Conservation (phyloP, 2,113 vertebrate genomes). For the Steatornis caripensis region DNA sequence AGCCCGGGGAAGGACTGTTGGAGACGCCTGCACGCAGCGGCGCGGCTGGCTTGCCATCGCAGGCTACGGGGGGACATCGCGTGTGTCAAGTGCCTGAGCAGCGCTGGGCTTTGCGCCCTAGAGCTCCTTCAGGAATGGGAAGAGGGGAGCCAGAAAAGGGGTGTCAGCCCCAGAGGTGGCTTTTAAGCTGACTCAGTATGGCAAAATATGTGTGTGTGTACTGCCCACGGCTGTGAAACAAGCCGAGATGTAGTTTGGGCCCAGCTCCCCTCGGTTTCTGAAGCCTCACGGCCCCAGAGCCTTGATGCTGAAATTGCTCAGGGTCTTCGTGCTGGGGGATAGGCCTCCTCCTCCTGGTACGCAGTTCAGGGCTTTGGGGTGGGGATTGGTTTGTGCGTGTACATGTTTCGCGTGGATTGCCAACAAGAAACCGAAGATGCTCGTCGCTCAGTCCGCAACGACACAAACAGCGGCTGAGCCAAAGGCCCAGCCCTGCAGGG, state of each 20-base stretch:
- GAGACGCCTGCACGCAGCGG: rapidly evolving
- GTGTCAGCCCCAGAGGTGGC: not conserved
- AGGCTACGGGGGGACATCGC: not conserved
- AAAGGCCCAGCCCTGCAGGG: not conserved
- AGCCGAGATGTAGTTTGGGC: not conserved
- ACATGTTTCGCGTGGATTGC: not conserved
- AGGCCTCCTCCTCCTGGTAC: not conserved
- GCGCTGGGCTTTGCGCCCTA: not conserved
- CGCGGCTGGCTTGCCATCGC: rapidly evolving
- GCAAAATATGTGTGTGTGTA: not conserved
- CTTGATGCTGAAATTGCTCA: not conserved
- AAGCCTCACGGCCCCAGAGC: not conserved
- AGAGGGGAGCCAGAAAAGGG: not conserved
- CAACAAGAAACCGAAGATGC: not conserved
- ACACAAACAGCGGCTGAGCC: not conserved
- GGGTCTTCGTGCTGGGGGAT: not conserved
- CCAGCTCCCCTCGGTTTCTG: not conserved
- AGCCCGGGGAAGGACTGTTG: rapidly evolving
- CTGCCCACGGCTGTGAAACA: not conserved
- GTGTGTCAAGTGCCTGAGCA: not conserved
- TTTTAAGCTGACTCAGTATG: not conserved
- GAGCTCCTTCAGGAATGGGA: not conserved
- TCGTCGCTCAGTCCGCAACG: rapidly evolving
- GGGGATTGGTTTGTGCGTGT: not conserved
- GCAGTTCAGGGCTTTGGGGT: not conserved